A percentile compares a stretch with the other conserved stretches of the same genome.
Conservation (phyloP, 2,113 vertebrate genomes). For the Panthera leo region DNA sequence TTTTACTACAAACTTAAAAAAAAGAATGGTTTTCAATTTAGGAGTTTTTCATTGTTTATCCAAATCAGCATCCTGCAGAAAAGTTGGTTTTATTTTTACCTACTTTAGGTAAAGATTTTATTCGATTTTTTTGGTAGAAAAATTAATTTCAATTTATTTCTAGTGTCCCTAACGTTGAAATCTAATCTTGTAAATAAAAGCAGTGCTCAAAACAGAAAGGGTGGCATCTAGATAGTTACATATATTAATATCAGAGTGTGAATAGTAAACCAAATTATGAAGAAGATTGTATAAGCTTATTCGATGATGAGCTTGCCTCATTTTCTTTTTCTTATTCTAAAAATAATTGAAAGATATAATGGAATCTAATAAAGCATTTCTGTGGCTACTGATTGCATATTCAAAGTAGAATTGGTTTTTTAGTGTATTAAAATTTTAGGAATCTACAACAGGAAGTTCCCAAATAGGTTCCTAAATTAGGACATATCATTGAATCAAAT, state of each 20-base stretch:
- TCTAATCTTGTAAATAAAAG: not conserved
- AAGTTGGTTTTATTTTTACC: not conserved
- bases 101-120: not conserved
- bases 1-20: constrained; percentile 2
- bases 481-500: not conserved
- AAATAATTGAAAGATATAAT: not conserved
- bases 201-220: not conserved
- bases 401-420: not conserved
- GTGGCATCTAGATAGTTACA: not conserved
- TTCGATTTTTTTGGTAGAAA: not conserved
- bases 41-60: not conserved
- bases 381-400: not conserved
- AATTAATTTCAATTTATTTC: not conserved
- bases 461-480: not conserved
- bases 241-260: not conserved
- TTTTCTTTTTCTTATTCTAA: constrained; percentile 21
- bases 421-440: constrained; percentile 11
- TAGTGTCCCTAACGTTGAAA: not conserved
- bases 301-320: not conserved
- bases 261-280: not conserved
- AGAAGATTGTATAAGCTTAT: not conserved
- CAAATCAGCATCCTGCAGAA: not conserved
- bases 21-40: not conserved
- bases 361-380: not conserved
- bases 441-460: not conserved